These are phyloP conservation scores for Parauchenoglanis ngamensis DNA, from an alignment of 2,797 vertebrate species.

Conservation along the genomic window DNA sequence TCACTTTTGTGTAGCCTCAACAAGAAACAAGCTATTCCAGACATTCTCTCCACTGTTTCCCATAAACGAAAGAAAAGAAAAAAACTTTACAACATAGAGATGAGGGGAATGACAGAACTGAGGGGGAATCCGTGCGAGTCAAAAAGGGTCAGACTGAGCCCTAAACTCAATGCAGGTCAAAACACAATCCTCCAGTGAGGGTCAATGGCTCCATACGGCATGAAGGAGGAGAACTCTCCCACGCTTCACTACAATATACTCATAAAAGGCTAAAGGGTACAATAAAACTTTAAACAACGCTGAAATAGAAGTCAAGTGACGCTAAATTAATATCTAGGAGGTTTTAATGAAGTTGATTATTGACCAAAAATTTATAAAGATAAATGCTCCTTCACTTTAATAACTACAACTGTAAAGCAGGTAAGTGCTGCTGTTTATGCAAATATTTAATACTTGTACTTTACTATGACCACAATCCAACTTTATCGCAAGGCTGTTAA, in stretches of 20 bases:
- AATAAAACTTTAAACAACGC: background rate
- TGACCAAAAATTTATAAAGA: background rate
- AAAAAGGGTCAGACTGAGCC: constrained; percentile 17
- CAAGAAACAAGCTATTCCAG: constrained; percentile 12
- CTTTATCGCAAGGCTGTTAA: background rate
- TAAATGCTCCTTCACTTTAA: background rate
- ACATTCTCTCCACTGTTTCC: background rate
- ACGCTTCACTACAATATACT: background rate
- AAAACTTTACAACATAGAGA: constrained; percentile 1
- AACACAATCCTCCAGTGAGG: constrained; percentile 11
- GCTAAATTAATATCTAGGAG: background rate
- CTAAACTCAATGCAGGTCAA: constrained; percentile 13
- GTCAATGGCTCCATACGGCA: constrained; percentile 1
- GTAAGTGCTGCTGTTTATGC: constrained; percentile 1
- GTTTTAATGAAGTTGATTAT: background rate
- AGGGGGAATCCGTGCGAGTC: background rate
- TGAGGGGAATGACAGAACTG: background rate
- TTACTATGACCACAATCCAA: background rate
- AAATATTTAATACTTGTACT: background rate
- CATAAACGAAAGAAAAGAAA: background rate
- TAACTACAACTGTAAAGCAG: background rate
- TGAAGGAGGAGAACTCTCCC: constrained; percentile 10
- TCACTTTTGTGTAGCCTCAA: constrained; percentile 34
- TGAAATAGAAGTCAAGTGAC: background rate
- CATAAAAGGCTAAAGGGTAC: background rate